Evolutionary conservation across 2,888 invertebrate species (phyloP).

Genomic region (Salpingus planirostris): DNA sequence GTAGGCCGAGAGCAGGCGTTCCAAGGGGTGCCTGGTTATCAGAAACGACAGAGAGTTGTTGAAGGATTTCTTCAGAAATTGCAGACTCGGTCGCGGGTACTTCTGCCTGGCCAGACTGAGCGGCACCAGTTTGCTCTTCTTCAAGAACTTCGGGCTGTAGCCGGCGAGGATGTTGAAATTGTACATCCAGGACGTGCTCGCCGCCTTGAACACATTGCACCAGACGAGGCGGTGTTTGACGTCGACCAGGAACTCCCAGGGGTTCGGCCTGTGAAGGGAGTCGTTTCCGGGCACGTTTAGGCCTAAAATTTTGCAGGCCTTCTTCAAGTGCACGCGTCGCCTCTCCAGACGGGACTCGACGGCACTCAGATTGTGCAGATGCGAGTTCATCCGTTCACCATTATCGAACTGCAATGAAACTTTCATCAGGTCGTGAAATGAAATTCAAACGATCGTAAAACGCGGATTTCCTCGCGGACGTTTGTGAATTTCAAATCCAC

Average conservation of each 20-base stretch:
- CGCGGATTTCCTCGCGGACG: no score
- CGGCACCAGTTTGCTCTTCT: slow-evolving; percentile 69
- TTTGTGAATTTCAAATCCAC: no score
- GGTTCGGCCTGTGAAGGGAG: slow-evolving; percentile 59
- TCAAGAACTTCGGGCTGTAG: slow-evolving; percentile 66
- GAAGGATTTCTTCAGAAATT: slow-evolving; percentile 63
- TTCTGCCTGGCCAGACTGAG: slow-evolving; percentile 68
- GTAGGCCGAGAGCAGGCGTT: slow-evolving; percentile 71
- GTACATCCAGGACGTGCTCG: slow-evolving; percentile 89
- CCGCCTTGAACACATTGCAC: slow-evolving; percentile 78
- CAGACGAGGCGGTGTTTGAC: slow-evolving; percentile 72
- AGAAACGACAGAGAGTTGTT: slow-evolving; percentile 66
- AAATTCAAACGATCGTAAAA: no score
- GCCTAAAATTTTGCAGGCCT: slow-evolving; percentile 50
- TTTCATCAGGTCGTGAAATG: no score
- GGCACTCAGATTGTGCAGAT: slow-evolving; percentile 46
- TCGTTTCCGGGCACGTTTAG: slow-evolving; percentile 52
- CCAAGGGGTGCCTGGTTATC: slow-evolving; percentile 74
- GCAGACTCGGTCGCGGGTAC: slow-evolving; percentile 66
- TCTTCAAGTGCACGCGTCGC: slow-evolving; percentile 49
- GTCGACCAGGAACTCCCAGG: slow-evolving; percentile 80
- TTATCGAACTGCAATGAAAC: slow-evolving; percentile 16
- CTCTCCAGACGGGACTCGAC: slow-evolving; percentile 52
- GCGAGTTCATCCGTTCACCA: not conserved
- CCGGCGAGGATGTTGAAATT: slow-evolving; percentile 82